phyloP scores from a whole-genome alignment of 2,888 invertebrate species.

The Epinotia ramella region DNA sequence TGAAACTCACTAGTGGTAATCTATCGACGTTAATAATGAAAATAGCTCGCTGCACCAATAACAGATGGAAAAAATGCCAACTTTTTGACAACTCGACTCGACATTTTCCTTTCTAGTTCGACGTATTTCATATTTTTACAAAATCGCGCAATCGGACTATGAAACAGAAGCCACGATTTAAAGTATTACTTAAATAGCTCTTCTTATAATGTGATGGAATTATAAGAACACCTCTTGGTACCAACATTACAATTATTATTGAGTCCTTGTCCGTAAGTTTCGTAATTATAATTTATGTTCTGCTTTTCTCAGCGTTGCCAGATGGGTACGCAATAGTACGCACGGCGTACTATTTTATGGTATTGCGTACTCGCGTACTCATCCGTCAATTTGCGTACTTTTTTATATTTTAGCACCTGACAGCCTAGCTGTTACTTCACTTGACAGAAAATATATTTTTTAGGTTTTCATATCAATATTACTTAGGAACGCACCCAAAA shows the following conservation, averaged over 20 bases:
- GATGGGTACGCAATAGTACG: too few species aligned
- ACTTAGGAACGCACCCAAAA: too few species aligned
- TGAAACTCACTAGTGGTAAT: conserved; percentile 45
- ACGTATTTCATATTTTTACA: conserved; percentile 22
- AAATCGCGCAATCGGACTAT: not conserved
- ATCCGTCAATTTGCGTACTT: too few species aligned
- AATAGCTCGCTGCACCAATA: conserved; percentile 64
- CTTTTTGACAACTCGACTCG: conserved; percentile 74
- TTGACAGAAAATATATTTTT: too few species aligned
- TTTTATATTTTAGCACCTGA: too few species aligned
- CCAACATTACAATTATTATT: not conserved
- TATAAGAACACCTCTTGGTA: not conserved
- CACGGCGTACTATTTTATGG: too few species aligned
- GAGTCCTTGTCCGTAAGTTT: not conserved
- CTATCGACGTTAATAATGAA: conserved; percentile 54
- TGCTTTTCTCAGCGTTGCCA: too few species aligned
- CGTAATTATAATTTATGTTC: not conserved
- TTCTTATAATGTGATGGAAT: not conserved
- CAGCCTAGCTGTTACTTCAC: too few species aligned
- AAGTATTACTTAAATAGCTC: conserved; percentile 2
- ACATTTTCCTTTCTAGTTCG: conserved; percentile 39
- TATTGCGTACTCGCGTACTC: too few species aligned
- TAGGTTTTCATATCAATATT: too few species aligned
- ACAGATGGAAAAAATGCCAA: conserved; percentile 80
- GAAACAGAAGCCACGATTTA: not conserved